Evolutionary conservation across 2,797 vertebrate genomes (phyloP).

Genomic region (Limosa lapponica): DNA sequence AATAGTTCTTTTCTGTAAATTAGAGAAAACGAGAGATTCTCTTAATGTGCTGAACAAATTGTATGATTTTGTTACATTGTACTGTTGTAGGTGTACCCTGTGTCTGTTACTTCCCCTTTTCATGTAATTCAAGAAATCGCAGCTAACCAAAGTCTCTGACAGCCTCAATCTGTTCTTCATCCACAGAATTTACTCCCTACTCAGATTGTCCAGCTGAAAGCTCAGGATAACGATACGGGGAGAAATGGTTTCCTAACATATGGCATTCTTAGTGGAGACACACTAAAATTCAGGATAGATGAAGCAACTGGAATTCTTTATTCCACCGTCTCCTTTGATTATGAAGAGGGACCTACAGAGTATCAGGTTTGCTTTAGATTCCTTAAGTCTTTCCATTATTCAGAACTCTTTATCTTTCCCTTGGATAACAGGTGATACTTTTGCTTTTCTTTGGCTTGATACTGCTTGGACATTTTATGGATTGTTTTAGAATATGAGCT

Average conservation of each 20-base stretch:
- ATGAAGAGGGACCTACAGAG: conserved; percentile 63
- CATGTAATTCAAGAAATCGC: background rate
- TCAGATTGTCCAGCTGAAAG: conserved; percentile 49
- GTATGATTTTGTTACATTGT: background rate
- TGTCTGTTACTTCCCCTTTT: background rate
- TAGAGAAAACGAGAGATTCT: background rate
- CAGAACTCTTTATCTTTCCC: background rate
- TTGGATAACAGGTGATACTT: background rate
- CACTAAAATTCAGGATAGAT: conserved; percentile 55
- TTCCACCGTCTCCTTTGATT: conserved; percentile 61
- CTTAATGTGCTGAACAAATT: background rate
- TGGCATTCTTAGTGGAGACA: background rate
- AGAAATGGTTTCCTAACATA: conserved; percentile 64
- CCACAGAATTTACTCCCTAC: background rate
- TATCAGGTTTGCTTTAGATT: conserved; percentile 61
- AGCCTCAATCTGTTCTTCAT: background rate
- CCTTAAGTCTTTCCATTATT: background rate
- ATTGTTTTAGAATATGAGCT: background rate
- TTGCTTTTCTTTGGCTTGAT: background rate
- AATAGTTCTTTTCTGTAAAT: background rate
- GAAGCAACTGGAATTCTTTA: conserved; percentile 60
- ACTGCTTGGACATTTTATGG: background rate
- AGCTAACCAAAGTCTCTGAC: background rate
- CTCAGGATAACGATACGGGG: conserved; percentile 51
- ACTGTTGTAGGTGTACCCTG: background rate